These are phyloP conservation scores for Xyrichtys novacula DNA, from an alignment of 2,797 vertebrate genomes.

Conservation along the genomic window DNA sequence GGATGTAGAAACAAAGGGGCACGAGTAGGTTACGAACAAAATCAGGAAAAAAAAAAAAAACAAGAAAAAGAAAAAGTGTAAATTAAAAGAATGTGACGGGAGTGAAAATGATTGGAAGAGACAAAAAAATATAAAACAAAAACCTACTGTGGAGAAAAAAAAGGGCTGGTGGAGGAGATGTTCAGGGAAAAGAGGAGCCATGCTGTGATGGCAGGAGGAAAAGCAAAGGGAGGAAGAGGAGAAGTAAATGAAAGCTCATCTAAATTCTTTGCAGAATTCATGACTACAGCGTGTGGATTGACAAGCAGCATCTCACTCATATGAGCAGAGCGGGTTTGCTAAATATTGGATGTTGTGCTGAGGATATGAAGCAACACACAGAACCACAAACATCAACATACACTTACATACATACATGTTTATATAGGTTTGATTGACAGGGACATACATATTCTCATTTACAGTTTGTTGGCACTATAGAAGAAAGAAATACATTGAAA, in stretches of 20 bases:
- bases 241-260: conserved; percentile 62
- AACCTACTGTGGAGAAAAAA: conserved; percentile 22
- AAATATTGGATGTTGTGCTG: conserved; percentile 53
- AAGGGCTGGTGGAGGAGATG: conserved; percentile 22
- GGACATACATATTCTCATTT: conserved; percentile 1
- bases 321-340: conserved; percentile 43
- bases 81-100: background rate
- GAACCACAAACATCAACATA: too few relatives aligned
- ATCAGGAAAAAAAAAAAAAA: conserved; percentile 16
- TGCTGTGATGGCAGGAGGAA: conserved; percentile 11
- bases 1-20: background rate
- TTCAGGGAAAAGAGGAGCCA: conserved; percentile 1
- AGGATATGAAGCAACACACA: conserved; percentile 37
- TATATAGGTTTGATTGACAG: background rate
- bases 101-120: conserved; percentile 6
- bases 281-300: conserved; percentile 47
- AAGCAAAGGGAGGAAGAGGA: conserved; percentile 8
- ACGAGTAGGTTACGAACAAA: background rate
- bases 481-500: too few relatives aligned
- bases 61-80: background rate
- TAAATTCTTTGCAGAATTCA: conserved; percentile 58
- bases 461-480: conserved; percentile 12
- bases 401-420: too few relatives aligned
- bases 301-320: conserved; percentile 53
- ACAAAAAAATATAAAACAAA: conserved; percentile 8